Conservation (phyloP, 1,140 invertebrate genomes). For the Pissodes strobi region DNA sequence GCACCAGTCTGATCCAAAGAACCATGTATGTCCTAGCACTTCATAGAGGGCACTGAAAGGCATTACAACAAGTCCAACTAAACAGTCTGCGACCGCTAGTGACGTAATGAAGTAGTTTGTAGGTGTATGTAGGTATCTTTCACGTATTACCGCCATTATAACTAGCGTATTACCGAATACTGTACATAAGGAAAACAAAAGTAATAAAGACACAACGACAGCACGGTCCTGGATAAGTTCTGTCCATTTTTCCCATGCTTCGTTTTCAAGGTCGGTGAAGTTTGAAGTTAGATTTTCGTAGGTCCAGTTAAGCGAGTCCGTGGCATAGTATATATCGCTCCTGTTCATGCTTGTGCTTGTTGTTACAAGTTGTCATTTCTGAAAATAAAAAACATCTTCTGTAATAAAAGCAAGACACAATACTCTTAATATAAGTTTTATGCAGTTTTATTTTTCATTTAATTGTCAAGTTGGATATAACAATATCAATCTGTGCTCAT, state of each 20-base stretch:
- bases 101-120: constrained; percentile 99
- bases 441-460: no score
- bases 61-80: constrained; percentile 97
- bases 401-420: no score
- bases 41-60: constrained; percentile 91
- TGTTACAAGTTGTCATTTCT: constrained; percentile 14
- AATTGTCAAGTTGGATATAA: no score
- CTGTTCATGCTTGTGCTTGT: constrained; percentile 11
- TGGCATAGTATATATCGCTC: constrained; percentile 14
- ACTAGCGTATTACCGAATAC: constrained; percentile 97
- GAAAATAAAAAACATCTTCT: constrained; percentile 29
- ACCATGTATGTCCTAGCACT: constrained; percentile 83
- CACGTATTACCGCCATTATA: constrained; percentile 89
- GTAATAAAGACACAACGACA: constrained; percentile 78
- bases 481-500: no score
- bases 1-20: constrained; percentile 87
- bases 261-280: constrained; percentile 39
- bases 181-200: constrained; percentile 90
- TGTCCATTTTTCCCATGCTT: constrained; percentile 61
- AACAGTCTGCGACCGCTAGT: constrained; percentile 93
- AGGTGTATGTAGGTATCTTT: constrained; percentile 88
- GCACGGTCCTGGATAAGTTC: constrained; percentile 73
- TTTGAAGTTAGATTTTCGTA: constrained; percentile 36
- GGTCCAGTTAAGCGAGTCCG: constrained; percentile 23
- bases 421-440: no score